These are phyloP conservation scores for Drosophila affinis DNA, from an alignment of 2,888 invertebrate species.

Conservation along the genomic window DNA sequence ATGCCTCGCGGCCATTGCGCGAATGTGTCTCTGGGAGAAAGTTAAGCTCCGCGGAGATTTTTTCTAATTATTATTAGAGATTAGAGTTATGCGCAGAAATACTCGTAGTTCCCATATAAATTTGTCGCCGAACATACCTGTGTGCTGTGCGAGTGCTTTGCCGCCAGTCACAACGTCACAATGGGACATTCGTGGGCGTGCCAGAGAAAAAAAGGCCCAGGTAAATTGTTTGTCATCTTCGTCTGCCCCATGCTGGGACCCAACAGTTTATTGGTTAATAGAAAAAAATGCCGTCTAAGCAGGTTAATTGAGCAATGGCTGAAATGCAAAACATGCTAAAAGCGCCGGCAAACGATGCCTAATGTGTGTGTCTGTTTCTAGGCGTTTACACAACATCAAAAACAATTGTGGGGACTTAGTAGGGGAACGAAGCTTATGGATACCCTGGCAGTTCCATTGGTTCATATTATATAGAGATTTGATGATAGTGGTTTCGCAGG, in stretches of 20 bases:
- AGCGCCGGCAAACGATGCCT: slow-evolving; percentile 22
- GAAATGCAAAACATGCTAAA: slow-evolving; percentile 61
- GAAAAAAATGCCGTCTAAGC: slow-evolving; percentile 51
- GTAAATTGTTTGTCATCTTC: slow-evolving; percentile 58
- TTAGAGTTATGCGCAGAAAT: slow-evolving; percentile 13
- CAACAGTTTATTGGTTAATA: slow-evolving; percentile 60
- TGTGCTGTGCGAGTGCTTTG: slow-evolving; percentile 38
- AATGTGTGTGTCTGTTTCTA: slow-evolving; percentile 50
- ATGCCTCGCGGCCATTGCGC: slow-evolving; percentile 12
- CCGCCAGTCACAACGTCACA: slow-evolving; percentile 50
- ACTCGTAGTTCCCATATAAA: slow-evolving; percentile 61
- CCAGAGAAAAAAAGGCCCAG: slow-evolving; percentile 32
- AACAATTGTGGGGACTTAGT: slow-evolving; percentile 39
- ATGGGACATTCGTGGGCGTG: slow-evolving; percentile 60
- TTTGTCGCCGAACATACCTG: slow-evolving; percentile 47
- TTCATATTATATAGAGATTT: background rate
- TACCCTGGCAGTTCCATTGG: background rate
- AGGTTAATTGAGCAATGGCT: slow-evolving; percentile 74
- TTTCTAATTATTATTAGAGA: slow-evolving; percentile 49
- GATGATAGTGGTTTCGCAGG: too few species aligned
- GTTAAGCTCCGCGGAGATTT: slow-evolving; percentile 27
- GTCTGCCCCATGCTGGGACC: slow-evolving; percentile 22
- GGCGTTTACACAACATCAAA: slow-evolving; percentile 51
- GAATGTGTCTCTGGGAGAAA: slow-evolving; percentile 37
- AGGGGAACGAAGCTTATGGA: slow-evolving; percentile 7